phyloP scores from a whole-genome alignment of 1,140 invertebrate species.

The Ganaspis sp. region DNA sequence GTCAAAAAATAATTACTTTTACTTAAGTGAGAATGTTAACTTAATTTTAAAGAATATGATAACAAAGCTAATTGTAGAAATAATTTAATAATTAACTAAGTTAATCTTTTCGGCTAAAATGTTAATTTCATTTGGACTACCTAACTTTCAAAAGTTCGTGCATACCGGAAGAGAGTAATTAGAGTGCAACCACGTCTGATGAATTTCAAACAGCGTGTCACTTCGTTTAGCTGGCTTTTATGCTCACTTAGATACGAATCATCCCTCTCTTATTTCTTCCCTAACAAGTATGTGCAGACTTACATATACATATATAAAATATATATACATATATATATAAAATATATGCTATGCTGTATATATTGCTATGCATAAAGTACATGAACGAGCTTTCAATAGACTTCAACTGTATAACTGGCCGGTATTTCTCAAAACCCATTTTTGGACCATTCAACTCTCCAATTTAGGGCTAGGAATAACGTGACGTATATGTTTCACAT shows the following conservation, averaged over 20 bases:
- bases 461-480: background rate
- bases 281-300: background rate
- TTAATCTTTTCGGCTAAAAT: background rate
- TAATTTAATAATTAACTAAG: too few relatives aligned
- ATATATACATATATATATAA: background rate
- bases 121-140: constrained; percentile 12
- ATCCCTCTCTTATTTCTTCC: background rate
- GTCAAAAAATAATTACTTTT: too few relatives aligned
- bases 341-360: background rate
- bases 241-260: constrained; percentile 8
- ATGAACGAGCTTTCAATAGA: background rate
- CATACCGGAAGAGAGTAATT: constrained; percentile 18
- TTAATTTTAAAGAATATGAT: background rate
- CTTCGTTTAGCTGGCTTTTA: constrained; percentile 18
- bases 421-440: background rate
- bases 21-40: background rate
- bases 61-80: background rate
- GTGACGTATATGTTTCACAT: constrained; percentile 22
- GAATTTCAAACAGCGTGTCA: constrained; percentile 21
- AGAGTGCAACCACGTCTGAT: constrained; percentile 11
- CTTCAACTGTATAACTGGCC: background rate
- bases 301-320: background rate
- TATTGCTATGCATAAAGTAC: background rate
- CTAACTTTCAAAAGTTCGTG: background rate
- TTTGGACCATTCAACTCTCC: constrained; percentile 11